Base-by-base conservation (phyloP, 2,888 invertebrate species). In the Cosmia trapezina region DNA sequence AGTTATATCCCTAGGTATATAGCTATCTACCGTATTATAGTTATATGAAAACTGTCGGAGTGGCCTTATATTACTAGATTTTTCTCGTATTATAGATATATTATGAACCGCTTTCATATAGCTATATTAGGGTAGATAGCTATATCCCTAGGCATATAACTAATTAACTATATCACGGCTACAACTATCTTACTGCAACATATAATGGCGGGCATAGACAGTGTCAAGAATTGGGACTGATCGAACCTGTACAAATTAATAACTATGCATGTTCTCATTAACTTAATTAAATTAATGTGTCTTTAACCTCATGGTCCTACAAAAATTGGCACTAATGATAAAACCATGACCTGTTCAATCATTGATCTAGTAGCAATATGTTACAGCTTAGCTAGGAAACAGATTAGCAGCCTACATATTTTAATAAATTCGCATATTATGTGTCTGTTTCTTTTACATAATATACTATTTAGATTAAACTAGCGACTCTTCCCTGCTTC, bases 381-480 rank as follows among this genome's bases (percentile, higher is more conserved):
- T 53, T 8, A n/a, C 45, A 57, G 3, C 2, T 47, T 12, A 56
- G 2, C 49, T 14, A 61, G 33, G 43, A 78, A 49, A 78, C 54
- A 37, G 9, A 78, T 14, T 47, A 61, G 17, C 45, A 17, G 28
- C 17, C 37, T 45, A 57, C 49, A 37, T 37, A 71, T 45, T 49
- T 54, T 37, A 61, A 75, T 71, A n/a, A 49, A 62, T 71, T 79
- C 45, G 51, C 41, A 70, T 49, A 72, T 45, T 70, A 61, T 78
- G 9, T 70, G 6, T 43, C 12, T 51, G 22, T 43, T 70, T 8
- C 41, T 41, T 78, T 62, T 69, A 57, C 78, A 49, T 70, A 70
- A 78, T 28, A 28, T 28, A 28, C 28, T 28, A 28, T 28, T 28
- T 28, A 28, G 28, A 28, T 28, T 28, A 28, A 28, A 28, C 28